Conservation (phyloP, 2,888 invertebrate species). For the Drosophila algonquin region DNA sequence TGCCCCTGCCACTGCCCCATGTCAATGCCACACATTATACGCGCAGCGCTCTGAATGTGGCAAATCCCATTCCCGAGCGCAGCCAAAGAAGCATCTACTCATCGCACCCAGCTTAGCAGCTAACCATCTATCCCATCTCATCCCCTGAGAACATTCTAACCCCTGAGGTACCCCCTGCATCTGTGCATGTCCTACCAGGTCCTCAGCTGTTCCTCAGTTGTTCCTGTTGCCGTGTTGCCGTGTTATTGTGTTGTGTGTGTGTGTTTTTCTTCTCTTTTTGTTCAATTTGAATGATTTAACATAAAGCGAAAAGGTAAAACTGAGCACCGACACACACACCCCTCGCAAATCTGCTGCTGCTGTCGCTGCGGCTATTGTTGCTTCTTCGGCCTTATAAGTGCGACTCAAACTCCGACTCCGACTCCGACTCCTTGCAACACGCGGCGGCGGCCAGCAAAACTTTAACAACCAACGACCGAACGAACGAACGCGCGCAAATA, state of each 20-base stretch:
- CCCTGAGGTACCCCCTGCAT: slow-evolving; percentile 1
- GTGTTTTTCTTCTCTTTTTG: slow-evolving; percentile 36
- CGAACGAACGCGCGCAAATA: slow-evolving; percentile 69
- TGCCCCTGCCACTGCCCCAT: slow-evolving; percentile 32
- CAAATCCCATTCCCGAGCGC: slow-evolving; percentile 53
- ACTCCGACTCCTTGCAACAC: slow-evolving; percentile 42
- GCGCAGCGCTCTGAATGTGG: slow-evolving; percentile 56
- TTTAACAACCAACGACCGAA: slow-evolving; percentile 58
- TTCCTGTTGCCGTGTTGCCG: slow-evolving; percentile 49
- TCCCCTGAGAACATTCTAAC: slow-evolving; percentile 71
- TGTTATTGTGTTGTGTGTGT: slow-evolving; percentile 8
- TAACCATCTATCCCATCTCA: slow-evolving; percentile 25
- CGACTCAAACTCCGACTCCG: slow-evolving; percentile 29
- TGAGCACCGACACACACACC: slow-evolving; percentile 20
- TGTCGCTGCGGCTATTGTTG: slow-evolving; percentile 17
- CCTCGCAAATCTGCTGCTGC: slow-evolving; percentile 39
- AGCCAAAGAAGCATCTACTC: slow-evolving; percentile 39
- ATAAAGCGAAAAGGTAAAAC: slow-evolving; percentile 71
- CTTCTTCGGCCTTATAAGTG: slow-evolving; percentile 34
- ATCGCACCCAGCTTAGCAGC: slow-evolving; percentile 37
- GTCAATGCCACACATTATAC: slow-evolving; percentile 41
- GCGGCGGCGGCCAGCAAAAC: slow-evolving; percentile 50
- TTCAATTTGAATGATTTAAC: slow-evolving; percentile 80
- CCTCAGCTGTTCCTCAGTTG: slow-evolving; percentile 71
- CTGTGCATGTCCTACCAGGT: slow-evolving; percentile 37